Conservation (phyloP, 2,888 invertebrate genomes). For the Hirtodrosophila histrioides region DNA sequence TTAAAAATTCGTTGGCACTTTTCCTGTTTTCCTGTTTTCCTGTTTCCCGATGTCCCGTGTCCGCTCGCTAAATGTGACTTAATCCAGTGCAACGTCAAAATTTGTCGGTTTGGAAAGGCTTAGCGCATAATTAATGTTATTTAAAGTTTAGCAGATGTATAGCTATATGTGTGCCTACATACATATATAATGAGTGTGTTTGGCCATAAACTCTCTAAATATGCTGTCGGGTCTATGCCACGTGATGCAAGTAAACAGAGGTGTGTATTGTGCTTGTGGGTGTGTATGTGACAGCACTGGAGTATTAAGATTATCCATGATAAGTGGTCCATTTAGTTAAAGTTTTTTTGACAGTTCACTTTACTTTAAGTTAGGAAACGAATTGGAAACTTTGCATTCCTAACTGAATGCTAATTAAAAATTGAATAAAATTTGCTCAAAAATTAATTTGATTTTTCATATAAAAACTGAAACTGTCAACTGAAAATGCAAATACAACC, state of each 20-base stretch:
- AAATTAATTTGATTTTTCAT: too few species aligned
- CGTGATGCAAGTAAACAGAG: not conserved
- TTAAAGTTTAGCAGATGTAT: constrained; percentile 47
- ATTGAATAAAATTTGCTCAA: too few species aligned
- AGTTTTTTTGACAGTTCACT: too few species aligned
- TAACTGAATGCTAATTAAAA: too few species aligned
- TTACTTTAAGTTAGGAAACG: too few species aligned
- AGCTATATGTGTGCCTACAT: constrained; percentile 1
- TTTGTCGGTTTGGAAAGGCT: constrained; percentile 55
- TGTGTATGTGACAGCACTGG: not conserved
- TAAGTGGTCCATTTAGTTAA: not conserved
- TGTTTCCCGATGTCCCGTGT: constrained; percentile 27
- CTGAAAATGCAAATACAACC: too few species aligned
- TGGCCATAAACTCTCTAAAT: constrained; percentile 58
- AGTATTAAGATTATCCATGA: too few species aligned
- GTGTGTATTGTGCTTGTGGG: not conserved
- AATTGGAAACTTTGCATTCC: too few species aligned
- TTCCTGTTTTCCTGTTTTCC: constrained; percentile 12
- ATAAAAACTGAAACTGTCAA: too few species aligned
- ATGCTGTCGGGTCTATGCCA: constrained; percentile 47
- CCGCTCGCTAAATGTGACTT: constrained; percentile 43
- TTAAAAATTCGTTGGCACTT: constrained; percentile 49
- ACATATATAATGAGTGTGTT: constrained; percentile 28
- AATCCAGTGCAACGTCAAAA: constrained; percentile 57
- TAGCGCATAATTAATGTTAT: constrained; percentile 63